phyloP scores from a whole-genome alignment of 2,797 vertebrate species.

The Acanthis flammea region DNA sequence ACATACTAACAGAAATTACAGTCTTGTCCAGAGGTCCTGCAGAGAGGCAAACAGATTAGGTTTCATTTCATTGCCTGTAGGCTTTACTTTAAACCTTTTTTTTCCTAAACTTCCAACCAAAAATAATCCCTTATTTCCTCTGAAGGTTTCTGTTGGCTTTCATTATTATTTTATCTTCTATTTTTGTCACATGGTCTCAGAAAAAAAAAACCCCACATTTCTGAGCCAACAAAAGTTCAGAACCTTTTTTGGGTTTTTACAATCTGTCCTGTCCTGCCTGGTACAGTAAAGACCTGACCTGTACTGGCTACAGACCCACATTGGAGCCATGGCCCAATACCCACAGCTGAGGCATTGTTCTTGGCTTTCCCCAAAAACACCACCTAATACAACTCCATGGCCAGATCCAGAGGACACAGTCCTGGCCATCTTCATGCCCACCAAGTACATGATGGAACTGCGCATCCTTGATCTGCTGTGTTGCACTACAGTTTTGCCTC shows the following conservation, averaged over 20 bases:
- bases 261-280: background rate
- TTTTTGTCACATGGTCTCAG: background rate
- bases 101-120: background rate
- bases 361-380: background rate
- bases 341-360: background rate
- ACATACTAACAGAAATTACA: background rate
- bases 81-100: background rate
- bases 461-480: background rate
- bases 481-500: background rate
- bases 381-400: background rate
- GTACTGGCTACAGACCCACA: rapidly evolving
- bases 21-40: background rate
- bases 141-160: background rate
- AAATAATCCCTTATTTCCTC: background rate
- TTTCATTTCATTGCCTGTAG: background rate
- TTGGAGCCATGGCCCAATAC: background rate
- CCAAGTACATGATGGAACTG: background rate
- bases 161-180: background rate
- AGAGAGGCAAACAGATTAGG: background rate
- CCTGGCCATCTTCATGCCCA: background rate
- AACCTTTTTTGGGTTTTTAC: background rate
- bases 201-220: background rate
- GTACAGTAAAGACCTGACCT: background rate
- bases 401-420: background rate
- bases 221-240: background rate